Evolutionary conservation across 2,113 vertebrate genomes (phyloP), one percentile per base, ranked within the genome.

Genomic region (Myanophis thanlyinensis): DNA sequence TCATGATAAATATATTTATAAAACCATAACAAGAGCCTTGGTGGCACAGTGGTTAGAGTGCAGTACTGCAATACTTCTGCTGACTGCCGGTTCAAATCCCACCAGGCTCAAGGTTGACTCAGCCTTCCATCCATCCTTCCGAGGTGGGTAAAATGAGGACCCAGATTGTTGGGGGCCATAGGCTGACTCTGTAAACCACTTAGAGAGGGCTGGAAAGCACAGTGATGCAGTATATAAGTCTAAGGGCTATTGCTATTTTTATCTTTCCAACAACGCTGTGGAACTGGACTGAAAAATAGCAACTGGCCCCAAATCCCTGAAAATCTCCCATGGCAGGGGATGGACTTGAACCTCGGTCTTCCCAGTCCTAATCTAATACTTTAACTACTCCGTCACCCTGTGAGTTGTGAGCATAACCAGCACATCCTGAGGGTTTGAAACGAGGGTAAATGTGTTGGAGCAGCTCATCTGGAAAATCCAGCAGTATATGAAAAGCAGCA

Each of bases 11-110:
- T 49, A 87, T 40, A 20, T 80, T 40, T 40, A 59, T 80, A 93
- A 89, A 96, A 95, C 92, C 90, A 96, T 13, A 96, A 96, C 88
- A 90, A 95, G n/a, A n/a, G n/a, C n/a, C n/a, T n/a, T n/a, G n/a
- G n/a, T n/a, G n/a, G n/a, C n/a, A n/a, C n/a, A n/a, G n/a, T n/a
- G n/a, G n/a, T n/a, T n/a, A n/a, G n/a, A n/a, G n/a, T n/a, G n/a
- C n/a, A n/a, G n/a, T n/a, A n/a, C n/a, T n/a, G n/a, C n/a, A n/a
- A n/a, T n/a, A n/a, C n/a, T n/a, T n/a, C n/a, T n/a, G n/a, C n/a
- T n/a, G n/a, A n/a, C n/a, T n/a, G n/a, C n/a, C n/a, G n/a, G n/a
- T n/a, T n/a, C n/a, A n/a, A n/a, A n/a, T n/a, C n/a, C n/a, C n/a
- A n/a, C n/a, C n/a, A n/a, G n/a, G n/a, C n/a, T n/a, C n/a, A n/a